Percentiles rank a stretch among this genome's conserved stretches.
Conservation (phyloP, 2,888 invertebrate genomes). For the Phaedon cochleariae region DNA sequence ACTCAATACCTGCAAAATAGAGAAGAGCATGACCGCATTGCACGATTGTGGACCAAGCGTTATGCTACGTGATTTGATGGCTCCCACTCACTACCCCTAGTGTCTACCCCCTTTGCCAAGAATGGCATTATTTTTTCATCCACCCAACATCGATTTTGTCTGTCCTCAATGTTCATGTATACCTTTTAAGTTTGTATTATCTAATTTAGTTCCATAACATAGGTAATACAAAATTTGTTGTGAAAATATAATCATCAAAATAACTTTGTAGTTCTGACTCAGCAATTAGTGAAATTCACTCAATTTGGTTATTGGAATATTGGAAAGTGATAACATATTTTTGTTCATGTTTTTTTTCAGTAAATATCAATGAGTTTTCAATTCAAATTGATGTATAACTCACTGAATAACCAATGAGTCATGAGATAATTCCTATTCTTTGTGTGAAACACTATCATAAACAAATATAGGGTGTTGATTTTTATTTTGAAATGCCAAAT, state of each 20-base stretch:
- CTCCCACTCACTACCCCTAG: slow-evolving; percentile 52
- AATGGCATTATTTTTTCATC: slow-evolving; percentile 55
- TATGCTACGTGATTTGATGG: slow-evolving; percentile 86
- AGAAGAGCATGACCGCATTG: slow-evolving; percentile 97
- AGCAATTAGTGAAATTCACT: background rate
- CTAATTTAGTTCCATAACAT: slow-evolving; percentile 40
- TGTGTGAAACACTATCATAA: too few relatives aligned
- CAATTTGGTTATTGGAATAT: too few relatives aligned
- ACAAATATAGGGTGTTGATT: too few relatives aligned
- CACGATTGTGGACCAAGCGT: slow-evolving; percentile 98
- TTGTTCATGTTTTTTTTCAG: too few relatives aligned
- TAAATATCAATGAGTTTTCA: too few relatives aligned
- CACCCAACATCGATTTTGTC: slow-evolving; percentile 42
- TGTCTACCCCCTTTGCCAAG: slow-evolving; percentile 58
- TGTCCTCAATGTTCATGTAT: slow-evolving; percentile 45
- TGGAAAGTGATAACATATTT: too few relatives aligned
- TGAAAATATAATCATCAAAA: slow-evolving; percentile 47
- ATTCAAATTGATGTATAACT: too few relatives aligned
- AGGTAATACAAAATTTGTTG: slow-evolving; percentile 46
- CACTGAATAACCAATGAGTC: too few relatives aligned
- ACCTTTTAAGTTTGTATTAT: slow-evolving; percentile 45
- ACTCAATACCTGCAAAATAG: slow-evolving; percentile 97
- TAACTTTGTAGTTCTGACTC: slow-evolving; percentile 33
- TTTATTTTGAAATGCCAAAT: too few relatives aligned
- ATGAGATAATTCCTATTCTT: too few relatives aligned